A percentile compares a stretch with the other conserved stretches of the same genome.
Evolutionary conservation across 2,888 invertebrate species (phyloP).

Genomic region (Coelopa pilipes): DNA sequence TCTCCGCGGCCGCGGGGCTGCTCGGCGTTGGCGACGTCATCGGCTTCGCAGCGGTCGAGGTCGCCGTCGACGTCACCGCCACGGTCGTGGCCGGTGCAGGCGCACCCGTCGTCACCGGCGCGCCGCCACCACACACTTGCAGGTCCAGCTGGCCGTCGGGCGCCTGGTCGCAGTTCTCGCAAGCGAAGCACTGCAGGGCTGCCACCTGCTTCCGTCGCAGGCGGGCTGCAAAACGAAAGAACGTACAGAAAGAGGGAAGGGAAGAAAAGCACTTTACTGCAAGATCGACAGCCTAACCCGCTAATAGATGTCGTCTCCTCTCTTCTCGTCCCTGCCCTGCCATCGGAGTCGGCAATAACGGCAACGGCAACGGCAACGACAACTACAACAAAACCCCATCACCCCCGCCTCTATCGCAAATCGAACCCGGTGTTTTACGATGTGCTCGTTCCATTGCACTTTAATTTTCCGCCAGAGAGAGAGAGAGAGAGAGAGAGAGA

Average conservation of each 20-base stretch:
- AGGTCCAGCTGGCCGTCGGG: slow-evolving; percentile 37
- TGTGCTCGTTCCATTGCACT: not conserved
- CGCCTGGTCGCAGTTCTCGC: slow-evolving; percentile 51
- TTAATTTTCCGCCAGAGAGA: too few relatives aligned
- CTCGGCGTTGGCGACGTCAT: not conserved
- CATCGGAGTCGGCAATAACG: too few relatives aligned
- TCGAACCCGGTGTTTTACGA: not conserved
- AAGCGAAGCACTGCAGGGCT: slow-evolving; percentile 56
- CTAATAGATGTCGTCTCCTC: not conserved
- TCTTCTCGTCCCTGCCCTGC: too few relatives aligned
- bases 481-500: too few relatives aligned
- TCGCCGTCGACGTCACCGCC: not conserved
- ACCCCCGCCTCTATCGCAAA: not conserved
- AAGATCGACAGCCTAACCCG: too few relatives aligned
- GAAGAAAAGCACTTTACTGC: not conserved
- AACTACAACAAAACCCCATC: not conserved
- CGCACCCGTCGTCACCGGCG: not conserved
- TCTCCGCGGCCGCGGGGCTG: too few relatives aligned
- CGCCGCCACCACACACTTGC: not conserved
- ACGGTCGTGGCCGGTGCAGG: not conserved
- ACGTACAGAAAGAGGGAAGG: not conserved
- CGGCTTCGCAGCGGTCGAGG: not conserved
- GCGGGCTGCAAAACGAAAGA: slow-evolving; percentile 8
- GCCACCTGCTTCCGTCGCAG: slow-evolving; percentile 9
- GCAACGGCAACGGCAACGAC: too few relatives aligned